These are phyloP conservation scores for Dugesia japonica DNA, from an alignment of 2,888 invertebrate species.

Conservation along the genomic window DNA sequence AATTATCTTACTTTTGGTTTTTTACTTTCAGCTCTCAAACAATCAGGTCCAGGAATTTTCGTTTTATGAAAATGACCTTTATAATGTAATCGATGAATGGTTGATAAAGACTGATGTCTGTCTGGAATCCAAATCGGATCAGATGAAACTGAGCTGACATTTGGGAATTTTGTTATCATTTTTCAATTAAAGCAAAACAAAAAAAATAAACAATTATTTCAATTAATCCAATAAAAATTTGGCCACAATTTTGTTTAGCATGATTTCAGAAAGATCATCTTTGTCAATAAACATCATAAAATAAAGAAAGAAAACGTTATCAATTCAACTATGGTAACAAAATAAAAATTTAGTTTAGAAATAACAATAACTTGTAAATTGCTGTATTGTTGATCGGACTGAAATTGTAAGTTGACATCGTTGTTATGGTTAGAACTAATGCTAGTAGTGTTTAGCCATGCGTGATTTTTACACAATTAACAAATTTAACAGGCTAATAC, in stretches of 20 bases:
- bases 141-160: neutral
- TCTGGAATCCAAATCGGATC: neutral
- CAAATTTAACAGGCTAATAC: too few relatives aligned
- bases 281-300: too few relatives aligned
- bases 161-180: neutral
- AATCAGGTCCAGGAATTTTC: constrained; percentile 1
- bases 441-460: neutral
- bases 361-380: neutral
- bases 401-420: neutral
- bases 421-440: neutral
- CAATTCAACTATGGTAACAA: neutral
- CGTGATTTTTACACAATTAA: neutral
- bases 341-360: neutral
- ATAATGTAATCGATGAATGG: neutral
- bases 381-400: neutral
- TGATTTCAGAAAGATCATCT: too few relatives aligned
- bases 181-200: neutral
- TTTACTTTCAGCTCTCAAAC: neutral
- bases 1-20: neutral
- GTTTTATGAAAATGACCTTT: constrained; percentile 15
- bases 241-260: too few relatives aligned
- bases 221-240: too few relatives aligned
- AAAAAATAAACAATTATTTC: neutral
- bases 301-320: neutral
- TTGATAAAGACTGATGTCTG: neutral